phyloP scores from a whole-genome alignment of 2,113 vertebrate genomes.

The Elachura formosa region DNA sequence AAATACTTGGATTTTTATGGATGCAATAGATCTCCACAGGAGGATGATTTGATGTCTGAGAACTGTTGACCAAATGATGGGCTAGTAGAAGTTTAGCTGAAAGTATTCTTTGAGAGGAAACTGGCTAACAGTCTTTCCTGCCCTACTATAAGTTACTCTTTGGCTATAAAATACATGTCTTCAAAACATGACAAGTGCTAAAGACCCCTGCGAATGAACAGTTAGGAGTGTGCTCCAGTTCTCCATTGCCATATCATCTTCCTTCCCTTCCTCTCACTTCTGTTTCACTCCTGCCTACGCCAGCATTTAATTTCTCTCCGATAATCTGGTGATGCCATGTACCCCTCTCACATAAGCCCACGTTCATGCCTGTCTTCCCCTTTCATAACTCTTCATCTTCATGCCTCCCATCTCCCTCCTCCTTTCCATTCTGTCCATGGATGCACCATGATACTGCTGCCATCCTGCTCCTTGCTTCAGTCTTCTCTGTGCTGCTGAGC shows the following conservation, averaged over 20 bases:
- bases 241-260: not conserved
- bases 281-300: constrained; percentile 10
- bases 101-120: not conserved
- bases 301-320: not conserved
- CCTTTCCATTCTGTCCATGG: not conserved
- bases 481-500: not conserved
- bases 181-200: constrained; percentile 34
- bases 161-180: not conserved
- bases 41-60: not conserved
- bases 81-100: not conserved
- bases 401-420: not conserved
- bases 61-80: not conserved
- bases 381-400: not conserved
- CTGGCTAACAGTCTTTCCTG: not conserved
- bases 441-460: not conserved
- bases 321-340: not conserved
- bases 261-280: constrained; percentile 24
- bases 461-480: not conserved
- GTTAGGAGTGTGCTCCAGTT: not conserved
- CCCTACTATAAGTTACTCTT: not conserved
- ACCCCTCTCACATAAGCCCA: not conserved
- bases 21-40: not conserved
- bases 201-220: constrained; percentile 28
- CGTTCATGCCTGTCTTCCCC: not conserved
- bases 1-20: not conserved